Conservation (phyloP, 35 echinoderm and acorn worm species). For the Apostichopus californicus region DNA sequence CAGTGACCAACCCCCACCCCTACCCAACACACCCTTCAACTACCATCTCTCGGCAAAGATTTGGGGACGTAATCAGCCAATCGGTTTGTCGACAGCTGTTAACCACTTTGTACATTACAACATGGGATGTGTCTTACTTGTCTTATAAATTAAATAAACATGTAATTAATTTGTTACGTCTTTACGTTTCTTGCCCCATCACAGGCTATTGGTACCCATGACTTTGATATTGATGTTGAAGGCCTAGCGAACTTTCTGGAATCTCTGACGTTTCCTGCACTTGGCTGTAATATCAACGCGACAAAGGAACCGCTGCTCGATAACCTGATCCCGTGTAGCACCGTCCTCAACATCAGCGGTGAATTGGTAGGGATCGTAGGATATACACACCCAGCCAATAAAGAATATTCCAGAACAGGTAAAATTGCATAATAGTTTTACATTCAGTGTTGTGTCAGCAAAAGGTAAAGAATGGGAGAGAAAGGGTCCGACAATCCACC, state of each 20-base stretch:
- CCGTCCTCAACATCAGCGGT: constrained; percentile 42
- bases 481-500: too few species aligned
- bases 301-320: constrained; percentile 40
- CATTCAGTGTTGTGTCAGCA: too few species aligned
- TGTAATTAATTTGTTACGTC: neutral
- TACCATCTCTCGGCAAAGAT: too few species aligned
- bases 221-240: constrained; percentile 77
- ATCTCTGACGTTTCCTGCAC: constrained; percentile 65
- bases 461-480: too few species aligned
- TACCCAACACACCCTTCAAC: too few species aligned
- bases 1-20: too few species aligned
- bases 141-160: neutral
- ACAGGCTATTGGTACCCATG: constrained; percentile 87
- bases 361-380: constrained; percentile 72
- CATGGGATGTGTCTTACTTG: too few species aligned
- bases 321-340: constrained; percentile 53
- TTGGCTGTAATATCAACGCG: constrained; percentile 81
- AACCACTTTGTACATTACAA: too few species aligned
- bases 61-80: too few species aligned
- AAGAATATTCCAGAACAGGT: constrained; percentile 68
- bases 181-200: neutral
- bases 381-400: constrained; percentile 62
- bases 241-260: constrained; percentile 71
- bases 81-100: too few species aligned
- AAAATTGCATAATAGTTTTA: neutral